Conservation (phyloP, 2,797 vertebrate genomes). For the Streptopelia turtur region DNA sequence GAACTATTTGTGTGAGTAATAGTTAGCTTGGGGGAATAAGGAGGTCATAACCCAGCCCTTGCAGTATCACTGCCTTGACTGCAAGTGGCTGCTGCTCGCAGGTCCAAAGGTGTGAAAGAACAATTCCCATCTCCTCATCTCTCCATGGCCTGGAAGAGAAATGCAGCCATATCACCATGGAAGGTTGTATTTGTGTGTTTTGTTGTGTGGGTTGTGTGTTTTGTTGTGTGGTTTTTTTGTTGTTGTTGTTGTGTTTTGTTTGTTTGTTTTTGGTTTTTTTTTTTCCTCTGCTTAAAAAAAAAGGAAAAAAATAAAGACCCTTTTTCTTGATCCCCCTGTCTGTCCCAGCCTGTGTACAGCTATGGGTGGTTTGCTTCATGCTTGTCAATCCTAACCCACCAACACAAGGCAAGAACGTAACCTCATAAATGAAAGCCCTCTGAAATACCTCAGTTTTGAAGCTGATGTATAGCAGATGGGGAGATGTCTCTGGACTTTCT, state of each 20-base stretch:
- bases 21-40: background rate
- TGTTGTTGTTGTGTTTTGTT: too few relatives aligned
- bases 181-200: background rate
- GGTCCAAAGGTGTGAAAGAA: background rate
- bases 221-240: too few relatives aligned
- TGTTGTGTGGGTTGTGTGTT: too few relatives aligned
- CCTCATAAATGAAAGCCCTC: background rate
- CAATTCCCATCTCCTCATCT: background rate
- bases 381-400: background rate
- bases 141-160: background rate
- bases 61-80: background rate
- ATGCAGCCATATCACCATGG: background rate
- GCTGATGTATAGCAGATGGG: background rate
- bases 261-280: too few relatives aligned
- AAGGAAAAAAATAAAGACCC: too few relatives aligned
- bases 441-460: background rate
- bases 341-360: background rate
- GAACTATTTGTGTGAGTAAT: background rate
- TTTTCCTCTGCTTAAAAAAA: background rate
- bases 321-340: background rate
- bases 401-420: background rate
- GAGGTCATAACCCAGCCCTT: background rate
- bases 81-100: background rate
- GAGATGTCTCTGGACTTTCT: background rate
- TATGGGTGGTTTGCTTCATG: background rate